Base-by-base conservation (phyloP, 2,113 vertebrate genomes). In the Geococcyx californianus region DNA sequence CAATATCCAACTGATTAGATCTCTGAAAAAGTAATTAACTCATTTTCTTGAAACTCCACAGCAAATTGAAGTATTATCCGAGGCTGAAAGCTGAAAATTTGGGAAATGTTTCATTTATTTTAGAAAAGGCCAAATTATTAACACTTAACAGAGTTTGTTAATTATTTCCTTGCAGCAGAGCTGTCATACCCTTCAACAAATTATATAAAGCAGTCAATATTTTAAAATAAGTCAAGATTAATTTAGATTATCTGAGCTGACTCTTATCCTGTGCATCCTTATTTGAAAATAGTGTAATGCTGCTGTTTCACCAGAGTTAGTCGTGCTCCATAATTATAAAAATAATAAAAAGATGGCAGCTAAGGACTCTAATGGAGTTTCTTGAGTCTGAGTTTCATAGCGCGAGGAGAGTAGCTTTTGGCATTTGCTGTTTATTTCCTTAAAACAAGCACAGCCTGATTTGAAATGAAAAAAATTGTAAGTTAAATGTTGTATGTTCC, bases 1-100 rank as follows among this genome's bases (percentile, higher is more conserved):
- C 67, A 92, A 75, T 70, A 86, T 83, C 29, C 55, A 90, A 74
- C 29, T 86, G 90, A 94, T 95, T 80, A 91, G 33, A 95, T 95
- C 90, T 90, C 75, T 84, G 85, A 67, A 93, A 96, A 80, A 49
- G 75, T 91, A 95, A 96, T 95, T 96, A 95, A 67, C 63, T 91
- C 80, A 75, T 88, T 93, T 96, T 91, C 70, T 88, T 95, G 64
- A 92, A 95, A 86, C 68, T 88, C 42, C 23, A 74, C 34, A 88
- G 79, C 38, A 96, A 93, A 93, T 79, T 84, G 77, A 95, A 95
- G 42, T 67, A 75, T 90, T 93, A 88, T 63, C 73, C 29, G 74
- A 83, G 31, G 82, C 64, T 94, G 93, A 88, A 86, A 76, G 38
- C 52, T 81, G 64, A 81, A 88, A 95, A 95, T 75, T 88, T 94